These are phyloP conservation scores for Thaumatotibia leucotreta DNA, from an alignment of 1,140 invertebrate species.

Conservation along the genomic window DNA sequence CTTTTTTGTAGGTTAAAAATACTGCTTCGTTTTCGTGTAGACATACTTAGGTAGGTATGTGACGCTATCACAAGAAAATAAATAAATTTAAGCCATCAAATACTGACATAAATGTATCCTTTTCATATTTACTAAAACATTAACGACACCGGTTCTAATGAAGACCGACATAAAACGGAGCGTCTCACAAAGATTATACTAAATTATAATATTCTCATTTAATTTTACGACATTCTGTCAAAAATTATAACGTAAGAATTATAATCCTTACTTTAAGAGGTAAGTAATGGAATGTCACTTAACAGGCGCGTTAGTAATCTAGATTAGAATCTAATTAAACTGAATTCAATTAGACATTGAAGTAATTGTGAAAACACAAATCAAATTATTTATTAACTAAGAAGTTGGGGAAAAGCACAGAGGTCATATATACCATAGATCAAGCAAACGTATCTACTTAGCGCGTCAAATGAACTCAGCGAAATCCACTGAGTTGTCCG, in stretches of 20 bases:
- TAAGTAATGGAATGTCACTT: constrained; percentile 11
- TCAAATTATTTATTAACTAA: too few relatives aligned
- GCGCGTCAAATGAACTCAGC: too few relatives aligned
- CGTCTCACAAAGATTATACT: neutral
- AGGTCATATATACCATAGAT: too few relatives aligned
- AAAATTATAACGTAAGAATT: neutral
- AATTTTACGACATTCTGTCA: neutral
- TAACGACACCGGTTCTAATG: neutral
- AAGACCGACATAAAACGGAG: neutral
- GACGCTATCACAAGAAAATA: neutral
- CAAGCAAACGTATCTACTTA: too few relatives aligned
- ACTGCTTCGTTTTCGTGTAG: too few relatives aligned
- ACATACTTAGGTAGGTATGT: neutral
- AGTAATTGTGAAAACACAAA: too few relatives aligned
- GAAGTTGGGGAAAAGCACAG: too few relatives aligned
- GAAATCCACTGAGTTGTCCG: too few relatives aligned
- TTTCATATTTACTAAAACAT: neutral
- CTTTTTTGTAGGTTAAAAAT: too few relatives aligned
- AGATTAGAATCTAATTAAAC: neutral
- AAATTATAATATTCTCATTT: constrained; percentile 3
- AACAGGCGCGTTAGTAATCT: constrained; percentile 5
- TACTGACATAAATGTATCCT: neutral
- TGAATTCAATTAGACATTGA: too few relatives aligned
- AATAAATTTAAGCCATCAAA: neutral
- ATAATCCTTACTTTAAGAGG: neutral